Percentiles rank a stretch among this genome's conserved stretches.
Conservation (phyloP, 1,140 invertebrate genomes). For the Drosophila leontia region DNA sequence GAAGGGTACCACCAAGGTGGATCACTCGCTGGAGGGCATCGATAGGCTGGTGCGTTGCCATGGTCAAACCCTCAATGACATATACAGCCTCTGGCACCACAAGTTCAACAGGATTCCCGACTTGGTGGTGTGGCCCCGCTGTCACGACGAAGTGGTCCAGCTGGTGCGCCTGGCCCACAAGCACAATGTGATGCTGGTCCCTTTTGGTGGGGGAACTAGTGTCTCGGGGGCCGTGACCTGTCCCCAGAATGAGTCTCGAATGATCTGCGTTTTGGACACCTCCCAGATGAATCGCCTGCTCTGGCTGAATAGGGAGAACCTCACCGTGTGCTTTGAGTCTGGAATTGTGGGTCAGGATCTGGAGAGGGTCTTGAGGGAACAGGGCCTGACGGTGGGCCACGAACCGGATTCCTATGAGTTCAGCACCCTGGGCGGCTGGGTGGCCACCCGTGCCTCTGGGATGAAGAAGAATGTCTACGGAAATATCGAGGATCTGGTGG, state of each 20-base stretch:
- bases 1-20: conserved; percentile 87
- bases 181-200: conserved; percentile 94
- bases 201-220: conserved; percentile 98
- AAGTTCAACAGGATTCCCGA: conserved; percentile 95
- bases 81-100: conserved; percentile 90
- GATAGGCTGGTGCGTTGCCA: conserved; percentile 96
- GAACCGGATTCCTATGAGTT: conserved; percentile 99
- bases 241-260: conserved; percentile 91
- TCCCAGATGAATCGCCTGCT: conserved; percentile 98
- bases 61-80: conserved; percentile 97
- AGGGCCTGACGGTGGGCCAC: conserved; percentile 94
- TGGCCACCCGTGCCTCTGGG: conserved; percentile 98
- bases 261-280: conserved; percentile 96
- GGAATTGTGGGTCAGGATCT: conserved; percentile 98
- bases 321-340: conserved; percentile 93
- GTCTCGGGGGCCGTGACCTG: conserved; percentile 96
- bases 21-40: conserved; percentile 91
- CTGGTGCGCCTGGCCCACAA: conserved; percentile 92
- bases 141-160: conserved; percentile 92
- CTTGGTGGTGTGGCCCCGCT: conserved; percentile 95
- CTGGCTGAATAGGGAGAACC: conserved; percentile 97
- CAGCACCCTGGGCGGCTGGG: conserved; percentile 99
- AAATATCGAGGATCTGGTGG: conserved; percentile 97
- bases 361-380: conserved; percentile 90
- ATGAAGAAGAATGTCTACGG: conserved; percentile 99